A percentile compares a stretch with the other conserved stretches of the same genome.
Conservation (phyloP, 2,113 vertebrate species). For the Sander vitreus region DNA sequence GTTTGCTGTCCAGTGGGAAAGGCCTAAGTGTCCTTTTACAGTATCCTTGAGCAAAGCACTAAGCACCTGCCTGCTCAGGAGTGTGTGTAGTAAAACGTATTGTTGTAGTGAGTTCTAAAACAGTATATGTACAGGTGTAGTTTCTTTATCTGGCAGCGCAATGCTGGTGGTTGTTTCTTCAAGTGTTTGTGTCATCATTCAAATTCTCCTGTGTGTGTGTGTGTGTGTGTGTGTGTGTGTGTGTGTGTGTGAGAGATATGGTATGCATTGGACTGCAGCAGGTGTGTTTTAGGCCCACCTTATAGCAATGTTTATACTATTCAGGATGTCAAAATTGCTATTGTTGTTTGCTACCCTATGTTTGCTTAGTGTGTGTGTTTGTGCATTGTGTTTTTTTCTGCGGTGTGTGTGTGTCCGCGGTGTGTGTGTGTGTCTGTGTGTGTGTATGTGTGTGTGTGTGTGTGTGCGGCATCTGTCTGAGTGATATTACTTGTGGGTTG, state of each 20-base stretch:
- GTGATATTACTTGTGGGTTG: too few relatives aligned
- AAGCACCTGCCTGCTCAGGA: neutral
- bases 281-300: conserved; percentile 34
- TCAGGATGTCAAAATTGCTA: conserved; percentile 5
- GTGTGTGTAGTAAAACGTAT: neutral
- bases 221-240: conserved; percentile 25
- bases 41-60: conserved; percentile 10
- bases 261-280: conserved; percentile 15
- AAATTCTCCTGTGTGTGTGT: neutral
- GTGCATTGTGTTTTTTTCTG: too few relatives aligned
- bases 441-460: too few relatives aligned
- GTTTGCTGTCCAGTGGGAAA: too few relatives aligned
- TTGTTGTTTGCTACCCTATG: conserved; percentile 15
- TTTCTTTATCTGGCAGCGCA: neutral
- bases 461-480: too few relatives aligned
- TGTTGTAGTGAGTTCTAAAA: conserved; percentile 1
- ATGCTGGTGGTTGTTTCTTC: conserved; percentile 22
- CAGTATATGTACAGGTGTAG: conserved; percentile 16
- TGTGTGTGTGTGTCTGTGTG: too few relatives aligned
- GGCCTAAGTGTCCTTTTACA: neutral
- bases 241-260: conserved; percentile 14
- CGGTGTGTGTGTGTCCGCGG: neutral
- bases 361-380: conserved; percentile 11
- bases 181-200: neutral
- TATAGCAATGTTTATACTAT: conserved; percentile 30